Evolutionary conservation across 1,140 invertebrate species (phyloP).

Genomic region (Anastrepha ludens): DNA sequence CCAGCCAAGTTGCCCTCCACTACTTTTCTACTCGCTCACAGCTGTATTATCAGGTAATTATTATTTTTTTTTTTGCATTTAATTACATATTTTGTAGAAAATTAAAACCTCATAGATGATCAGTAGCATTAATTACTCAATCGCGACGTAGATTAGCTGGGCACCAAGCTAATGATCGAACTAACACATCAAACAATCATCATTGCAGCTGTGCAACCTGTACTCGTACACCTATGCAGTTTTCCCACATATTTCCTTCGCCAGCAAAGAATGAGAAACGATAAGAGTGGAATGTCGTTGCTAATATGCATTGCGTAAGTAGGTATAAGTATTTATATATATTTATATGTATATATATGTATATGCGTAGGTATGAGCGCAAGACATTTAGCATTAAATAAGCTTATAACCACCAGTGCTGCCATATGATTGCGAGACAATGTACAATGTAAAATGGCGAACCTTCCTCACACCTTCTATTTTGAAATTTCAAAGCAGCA

Average conservation of each 20-base stretch:
- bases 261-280: neutral
- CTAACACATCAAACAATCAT: neutral
- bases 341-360: neutral
- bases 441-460: too few relatives aligned
- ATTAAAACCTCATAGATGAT: neutral
- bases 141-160: neutral
- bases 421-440: too few relatives aligned
- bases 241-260: constrained; percentile 49
- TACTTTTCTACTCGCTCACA: too few relatives aligned
- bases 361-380: neutral
- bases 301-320: neutral
- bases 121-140: neutral
- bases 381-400: neutral
- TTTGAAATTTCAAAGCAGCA: too few relatives aligned
- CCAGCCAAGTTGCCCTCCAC: too few relatives aligned
- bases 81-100: neutral
- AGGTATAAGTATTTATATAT: neutral
- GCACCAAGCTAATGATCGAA: neutral
- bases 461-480: too few relatives aligned
- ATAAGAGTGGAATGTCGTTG: constrained; percentile 30
- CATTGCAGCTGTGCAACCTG: neutral
- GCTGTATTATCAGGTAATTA: neutral
- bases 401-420: neutral
- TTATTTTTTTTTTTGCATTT: neutral
- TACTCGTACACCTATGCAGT: neutral